Percentiles rank a stretch among this genome's conserved stretches.
Conservation (phyloP, 2,113 vertebrate genomes). For the Malurus elegans region DNA sequence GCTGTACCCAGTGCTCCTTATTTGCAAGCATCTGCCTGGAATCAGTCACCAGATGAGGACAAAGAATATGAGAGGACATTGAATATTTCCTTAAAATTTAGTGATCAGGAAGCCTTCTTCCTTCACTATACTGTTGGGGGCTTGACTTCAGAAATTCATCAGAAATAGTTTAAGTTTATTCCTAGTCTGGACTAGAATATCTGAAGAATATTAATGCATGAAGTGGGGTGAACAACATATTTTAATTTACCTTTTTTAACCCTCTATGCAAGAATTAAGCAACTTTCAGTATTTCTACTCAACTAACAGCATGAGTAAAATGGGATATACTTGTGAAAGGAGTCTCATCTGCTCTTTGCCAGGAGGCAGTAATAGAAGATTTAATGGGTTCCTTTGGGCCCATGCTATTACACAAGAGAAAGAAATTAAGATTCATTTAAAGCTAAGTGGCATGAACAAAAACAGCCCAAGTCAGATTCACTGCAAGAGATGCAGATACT, state of each 20-base stretch:
- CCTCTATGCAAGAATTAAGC: background rate
- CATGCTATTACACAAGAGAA: constrained; percentile 37
- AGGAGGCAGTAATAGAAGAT: constrained; percentile 36
- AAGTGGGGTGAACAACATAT: background rate
- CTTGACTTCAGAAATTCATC: background rate
- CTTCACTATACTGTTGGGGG: background rate
- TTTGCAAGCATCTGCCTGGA: background rate
- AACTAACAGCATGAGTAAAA: background rate
- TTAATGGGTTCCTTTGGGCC: constrained; percentile 48
- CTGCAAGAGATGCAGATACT: background rate
- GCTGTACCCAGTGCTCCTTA: background rate
- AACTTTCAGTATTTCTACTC: background rate
- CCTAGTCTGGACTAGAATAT: background rate
- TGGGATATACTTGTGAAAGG: background rate
- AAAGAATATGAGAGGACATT: background rate
- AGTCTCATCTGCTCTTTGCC: constrained; percentile 44
- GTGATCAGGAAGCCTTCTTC: background rate
- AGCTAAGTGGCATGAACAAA: constrained; percentile 27
- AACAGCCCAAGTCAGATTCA: background rate
- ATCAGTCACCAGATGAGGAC: background rate
- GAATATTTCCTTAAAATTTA: background rate
- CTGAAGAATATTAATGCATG: background rate
- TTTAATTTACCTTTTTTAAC: background rate
- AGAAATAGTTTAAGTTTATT: background rate
- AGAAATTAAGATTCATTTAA: constrained; percentile 52